Conservation (phyloP, 1,140 invertebrate genomes). For the Drosophila orena region DNA sequence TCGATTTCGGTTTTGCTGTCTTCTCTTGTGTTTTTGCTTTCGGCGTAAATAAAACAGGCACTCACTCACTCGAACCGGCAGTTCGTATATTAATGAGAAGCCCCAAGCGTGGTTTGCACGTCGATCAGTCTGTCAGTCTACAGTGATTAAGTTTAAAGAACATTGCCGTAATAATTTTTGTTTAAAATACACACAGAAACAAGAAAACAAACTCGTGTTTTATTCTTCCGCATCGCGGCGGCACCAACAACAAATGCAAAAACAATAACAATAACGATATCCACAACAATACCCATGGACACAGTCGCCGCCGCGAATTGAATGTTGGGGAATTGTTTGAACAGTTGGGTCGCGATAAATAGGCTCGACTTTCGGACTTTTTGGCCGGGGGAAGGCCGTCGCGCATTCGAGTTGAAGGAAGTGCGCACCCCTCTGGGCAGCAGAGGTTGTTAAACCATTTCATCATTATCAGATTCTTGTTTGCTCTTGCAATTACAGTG, state of each 20-base stretch:
- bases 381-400: conserved; percentile 33
- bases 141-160: conserved; percentile 75
- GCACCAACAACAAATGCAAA: conserved; percentile 27
- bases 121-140: conserved; percentile 47
- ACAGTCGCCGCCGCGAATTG: background rate
- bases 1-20: conserved; percentile 17
- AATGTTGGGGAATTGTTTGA: conserved; percentile 55
- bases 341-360: conserved; percentile 72
- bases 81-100: conserved; percentile 62
- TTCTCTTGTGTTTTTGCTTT: conserved; percentile 14
- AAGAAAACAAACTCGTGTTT: conserved; percentile 50
- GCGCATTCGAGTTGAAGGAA: conserved; percentile 45
- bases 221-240: conserved; percentile 67
- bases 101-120: conserved; percentile 61
- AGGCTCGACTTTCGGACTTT: conserved; percentile 50
- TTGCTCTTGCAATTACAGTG: conserved; percentile 9
- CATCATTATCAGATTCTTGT: conserved; percentile 13
- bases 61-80: conserved; percentile 13
- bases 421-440: conserved; percentile 14
- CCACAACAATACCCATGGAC: conserved; percentile 28
- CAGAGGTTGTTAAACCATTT: conserved; percentile 40
- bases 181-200: conserved; percentile 52
- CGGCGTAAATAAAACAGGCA: conserved; percentile 21
- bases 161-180: conserved; percentile 75
- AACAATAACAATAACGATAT: conserved; percentile 40